These are phyloP conservation scores for Aphelinus certus DNA, from an alignment of 1,140 invertebrate species.

Conservation along the genomic window DNA sequence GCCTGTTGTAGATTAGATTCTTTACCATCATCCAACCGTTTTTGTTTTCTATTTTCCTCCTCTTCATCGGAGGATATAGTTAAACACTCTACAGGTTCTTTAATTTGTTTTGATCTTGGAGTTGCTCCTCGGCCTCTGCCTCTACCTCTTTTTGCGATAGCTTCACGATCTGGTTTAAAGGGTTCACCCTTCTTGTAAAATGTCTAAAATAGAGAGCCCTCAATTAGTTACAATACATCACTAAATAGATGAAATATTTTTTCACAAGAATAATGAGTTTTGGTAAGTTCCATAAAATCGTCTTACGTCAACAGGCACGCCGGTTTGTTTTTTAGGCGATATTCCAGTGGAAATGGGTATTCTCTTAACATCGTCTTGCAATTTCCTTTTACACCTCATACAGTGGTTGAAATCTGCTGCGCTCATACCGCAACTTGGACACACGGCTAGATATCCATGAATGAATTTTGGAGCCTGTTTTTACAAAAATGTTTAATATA, in stretches of 20 bases:
- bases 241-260: neutral
- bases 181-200: slow-evolving; percentile 53
- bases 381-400: slow-evolving; percentile 70
- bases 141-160: slow-evolving; percentile 41
- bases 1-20: slow-evolving; percentile 35
- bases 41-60: slow-evolving; percentile 48
- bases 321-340: slow-evolving; percentile 51
- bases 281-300: neutral
- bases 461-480: slow-evolving; percentile 68
- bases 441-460: slow-evolving; percentile 76
- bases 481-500: slow-evolving; percentile 40
- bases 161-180: slow-evolving; percentile 16
- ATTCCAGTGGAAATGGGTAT: slow-evolving; percentile 50
- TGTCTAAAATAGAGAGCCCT: slow-evolving; percentile 46
- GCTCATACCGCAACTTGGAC: slow-evolving; percentile 76
- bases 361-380: slow-evolving; percentile 67
- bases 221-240: too few species aligned
- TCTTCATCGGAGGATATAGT: slow-evolving; percentile 65
- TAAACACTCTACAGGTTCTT: slow-evolving; percentile 61
- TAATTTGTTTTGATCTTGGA: slow-evolving; percentile 42
- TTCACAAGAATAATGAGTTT: neutral
- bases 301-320: slow-evolving; percentile 55
- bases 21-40: slow-evolving; percentile 30
- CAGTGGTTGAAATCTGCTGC: slow-evolving; percentile 78
- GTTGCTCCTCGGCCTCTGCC: slow-evolving; percentile 41